Percentiles rank a stretch among this genome's conserved stretches.
Evolutionary conservation across 2,888 invertebrate species (phyloP).

Genomic region (Hydroisotoma schaefferi): DNA sequence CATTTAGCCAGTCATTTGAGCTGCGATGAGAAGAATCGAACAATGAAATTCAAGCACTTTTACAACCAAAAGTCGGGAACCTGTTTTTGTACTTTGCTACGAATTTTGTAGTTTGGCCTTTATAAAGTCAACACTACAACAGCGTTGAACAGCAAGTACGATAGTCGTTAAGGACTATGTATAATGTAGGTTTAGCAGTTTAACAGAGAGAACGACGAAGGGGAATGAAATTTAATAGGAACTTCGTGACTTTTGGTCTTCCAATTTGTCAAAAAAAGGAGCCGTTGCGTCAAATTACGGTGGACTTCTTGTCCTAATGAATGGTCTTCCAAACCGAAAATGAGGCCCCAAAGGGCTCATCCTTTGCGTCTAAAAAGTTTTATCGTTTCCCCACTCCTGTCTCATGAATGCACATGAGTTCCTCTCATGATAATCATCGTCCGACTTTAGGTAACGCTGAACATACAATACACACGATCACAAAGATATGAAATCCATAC

Average conservation of each 20-base stretch:
- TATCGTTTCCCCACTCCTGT: slow-evolving; percentile 8
- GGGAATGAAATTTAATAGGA: slow-evolving; percentile 38
- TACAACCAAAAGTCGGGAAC: too few species aligned
- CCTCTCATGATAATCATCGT: slow-evolving; percentile 6
- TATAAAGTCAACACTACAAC: too few species aligned
- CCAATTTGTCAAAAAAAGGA: slow-evolving; percentile 27
- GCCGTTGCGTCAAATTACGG: slow-evolving; percentile 26
- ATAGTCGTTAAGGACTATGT: too few species aligned
- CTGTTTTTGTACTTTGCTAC: too few species aligned
- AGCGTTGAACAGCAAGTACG: too few species aligned
- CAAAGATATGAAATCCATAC: too few species aligned
- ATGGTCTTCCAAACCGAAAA: slow-evolving; percentile 38
- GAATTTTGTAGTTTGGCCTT: too few species aligned
- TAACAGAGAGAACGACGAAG: slow-evolving; percentile 8
- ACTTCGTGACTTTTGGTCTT: slow-evolving; percentile 39
- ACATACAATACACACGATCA: too few species aligned
- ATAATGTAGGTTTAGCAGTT: slow-evolving; percentile 3
- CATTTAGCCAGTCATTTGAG: too few species aligned
- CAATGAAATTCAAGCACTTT: too few species aligned
- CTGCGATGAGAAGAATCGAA: too few species aligned
- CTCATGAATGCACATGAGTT: slow-evolving; percentile 8
- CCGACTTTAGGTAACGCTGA: too few species aligned
- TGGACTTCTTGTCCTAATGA: slow-evolving; percentile 39
- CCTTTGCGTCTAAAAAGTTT: slow-evolving; percentile 10
- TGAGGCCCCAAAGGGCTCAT: slow-evolving; percentile 14